Evolutionary conservation across 2,113 vertebrate genomes (phyloP), one percentile per base, ranked within the genome.

Genomic region (Oreochromis spilurus): DNA sequence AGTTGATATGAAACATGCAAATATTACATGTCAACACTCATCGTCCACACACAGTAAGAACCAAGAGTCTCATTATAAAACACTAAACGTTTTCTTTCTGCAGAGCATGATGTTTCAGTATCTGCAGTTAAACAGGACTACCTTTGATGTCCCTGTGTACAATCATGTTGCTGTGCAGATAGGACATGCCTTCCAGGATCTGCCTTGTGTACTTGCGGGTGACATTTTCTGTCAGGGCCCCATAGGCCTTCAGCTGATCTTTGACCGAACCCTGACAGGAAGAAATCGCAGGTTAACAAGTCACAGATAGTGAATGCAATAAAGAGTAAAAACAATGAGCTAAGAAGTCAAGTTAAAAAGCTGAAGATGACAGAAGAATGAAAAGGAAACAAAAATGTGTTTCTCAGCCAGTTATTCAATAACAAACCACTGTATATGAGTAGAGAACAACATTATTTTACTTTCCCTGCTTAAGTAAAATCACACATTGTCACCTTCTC

Each of bases 91-190:
- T 50, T 43, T 82, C 7, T 9, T 3, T 7, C 6, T n/a, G 19
- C 60, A 60, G 36, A 21, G 48, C 31, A 2, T 2, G 21, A 29
- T 17, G 4, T 3, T 55, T 14, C 13, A 52, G 45, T 24, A 12
- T 79, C 19, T 53, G 38, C 17, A 3, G 50, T 29, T 4, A 6
- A 43, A 79, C 48, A 19, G 52, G n/a, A 5, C 6, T 89, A 99
- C 98, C 98, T 95, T 99, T 99, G 88, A 99, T 99, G 96, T 99
- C 98, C 84, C 98, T 96, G 95, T 99, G 98, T 88, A 99, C 98
- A 16, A 99, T 99, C 98, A 99, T 99, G 96, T 99, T 99, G 96
- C 98, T 98, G 93, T 99, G 98, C 54, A 99, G 96, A 87, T 99
- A 99, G 1, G 98, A 98, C 96, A 99, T 97, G 77, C 98, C 98